Evolutionary conservation across 2,797 vertebrate genomes (phyloP).

Genomic region (Urophycis tenuis): DNA sequence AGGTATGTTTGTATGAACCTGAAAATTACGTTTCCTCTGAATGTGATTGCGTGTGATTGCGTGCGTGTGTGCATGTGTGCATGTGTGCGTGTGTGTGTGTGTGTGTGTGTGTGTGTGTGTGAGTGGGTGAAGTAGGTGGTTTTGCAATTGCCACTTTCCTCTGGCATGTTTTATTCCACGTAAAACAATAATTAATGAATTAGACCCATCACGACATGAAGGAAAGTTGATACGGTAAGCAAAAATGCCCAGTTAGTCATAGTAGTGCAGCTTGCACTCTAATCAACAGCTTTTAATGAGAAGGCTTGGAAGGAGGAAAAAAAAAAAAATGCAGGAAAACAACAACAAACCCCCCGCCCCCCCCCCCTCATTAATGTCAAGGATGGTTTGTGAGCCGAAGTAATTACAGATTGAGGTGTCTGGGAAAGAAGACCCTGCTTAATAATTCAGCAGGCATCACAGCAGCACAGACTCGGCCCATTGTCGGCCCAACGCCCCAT

Average conservation of each 20-base stretch:
- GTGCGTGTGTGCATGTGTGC: no score
- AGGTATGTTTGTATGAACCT: neutral
- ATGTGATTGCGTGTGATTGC: neutral
- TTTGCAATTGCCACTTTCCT: neutral
- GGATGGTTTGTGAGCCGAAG: neutral
- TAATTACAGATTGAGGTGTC: constrained; percentile 1
- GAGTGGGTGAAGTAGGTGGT: neutral
- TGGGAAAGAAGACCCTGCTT: neutral
- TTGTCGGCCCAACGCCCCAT: no score
- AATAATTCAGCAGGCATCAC: no score
- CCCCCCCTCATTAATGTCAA: neutral
- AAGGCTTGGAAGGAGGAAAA: neutral
- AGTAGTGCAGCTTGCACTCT: neutral
- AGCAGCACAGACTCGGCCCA: no score
- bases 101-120: no score
- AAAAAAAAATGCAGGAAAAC: neutral
- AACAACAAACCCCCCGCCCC: no score
- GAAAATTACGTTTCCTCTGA: neutral
- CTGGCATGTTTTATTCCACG: neutral
- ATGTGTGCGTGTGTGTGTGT: no score
- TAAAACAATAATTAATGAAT: neutral
- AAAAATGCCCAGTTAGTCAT: neutral
- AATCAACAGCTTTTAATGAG: neutral
- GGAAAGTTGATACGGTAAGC: neutral
- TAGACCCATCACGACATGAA: neutral